Base-by-base conservation (phyloP, 2,888 invertebrate genomes). In the Ferdinandea cuprea region DNA sequence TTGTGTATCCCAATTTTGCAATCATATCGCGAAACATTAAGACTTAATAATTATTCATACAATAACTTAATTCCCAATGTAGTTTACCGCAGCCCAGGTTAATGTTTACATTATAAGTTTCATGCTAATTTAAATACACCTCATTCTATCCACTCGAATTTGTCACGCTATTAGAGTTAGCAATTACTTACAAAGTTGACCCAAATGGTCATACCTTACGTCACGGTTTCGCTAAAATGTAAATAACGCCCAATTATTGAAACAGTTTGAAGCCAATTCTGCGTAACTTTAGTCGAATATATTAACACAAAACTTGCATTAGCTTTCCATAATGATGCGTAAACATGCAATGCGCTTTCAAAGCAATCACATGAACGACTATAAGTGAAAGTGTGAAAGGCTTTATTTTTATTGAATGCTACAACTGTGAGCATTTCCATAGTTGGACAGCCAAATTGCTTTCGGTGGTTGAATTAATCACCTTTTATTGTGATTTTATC, bases 381-480 rank as follows among this genome's bases (percentile, higher is more conserved):
- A 40, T 8, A 13, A 2, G 15, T 7, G 15, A n/a, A 7, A 40
- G 40, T 2, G 15, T 8, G 15, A 40, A 13, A 7, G 2, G 2
- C 7, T 13, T 37, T 40, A 13, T 15, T 15, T 40, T 7, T 37
- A 5, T 11, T 37, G 3, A 5, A 5, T 37, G 15, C 13, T 13
- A 13, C 1, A 0, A 13, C 7, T 4, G 11, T 37, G 2, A 5
- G 3, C 13, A 15, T 15, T 40, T 40, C 7, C 2, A 0, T 13
- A 15, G 13, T 21, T 9, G 42, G 17, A 59, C 42, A 42, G 42
- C 42, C 28, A n/a, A 42, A 42, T 59, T 59, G 42, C 15, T 28
- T 44, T 0, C n/a, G 3, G 42, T 3, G 9, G 28, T 3, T 15
- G 11, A 3, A 40, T 42, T 17, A 59, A 59, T 59, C 19, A 30